These are phyloP conservation scores for Pyrochroa serraticornis DNA, from an alignment of 2,888 invertebrate genomes.

Conservation along the genomic window DNA sequence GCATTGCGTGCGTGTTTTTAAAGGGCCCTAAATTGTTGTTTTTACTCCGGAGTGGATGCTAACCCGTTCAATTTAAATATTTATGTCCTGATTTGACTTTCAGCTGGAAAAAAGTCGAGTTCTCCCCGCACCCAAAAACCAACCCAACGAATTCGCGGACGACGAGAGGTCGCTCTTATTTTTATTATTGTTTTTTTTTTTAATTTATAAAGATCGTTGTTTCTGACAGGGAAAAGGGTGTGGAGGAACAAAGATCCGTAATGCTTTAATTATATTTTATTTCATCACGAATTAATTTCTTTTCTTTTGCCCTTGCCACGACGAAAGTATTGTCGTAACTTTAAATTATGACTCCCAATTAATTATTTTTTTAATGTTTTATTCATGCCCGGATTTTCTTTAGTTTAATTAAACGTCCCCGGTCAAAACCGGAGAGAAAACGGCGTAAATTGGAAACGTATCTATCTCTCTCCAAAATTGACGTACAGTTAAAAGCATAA, in stretches of 20 bases:
- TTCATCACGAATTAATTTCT: slow-evolving; percentile 46
- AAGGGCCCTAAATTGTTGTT: slow-evolving; percentile 30
- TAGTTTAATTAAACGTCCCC: slow-evolving; percentile 21
- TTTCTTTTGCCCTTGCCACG: slow-evolving; percentile 31
- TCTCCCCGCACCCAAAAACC: not conserved
- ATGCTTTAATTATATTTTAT: slow-evolving; percentile 48
- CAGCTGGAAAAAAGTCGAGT: slow-evolving; percentile 15
- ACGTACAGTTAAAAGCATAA: too few species aligned
- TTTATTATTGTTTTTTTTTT: slow-evolving; percentile 7
- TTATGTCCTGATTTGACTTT: slow-evolving; percentile 24
- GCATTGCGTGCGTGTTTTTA: slow-evolving; percentile 22
- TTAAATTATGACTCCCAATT: slow-evolving; percentile 15
- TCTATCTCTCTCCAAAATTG: too few species aligned
- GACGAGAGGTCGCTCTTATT: too few species aligned
- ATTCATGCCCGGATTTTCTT: slow-evolving; percentile 7
- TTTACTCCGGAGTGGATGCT: slow-evolving; percentile 24
- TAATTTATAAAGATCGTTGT: slow-evolving; percentile 24
- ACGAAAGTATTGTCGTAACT: slow-evolving; percentile 15
- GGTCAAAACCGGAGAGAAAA: not conserved
- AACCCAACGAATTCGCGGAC: slow-evolving; percentile 1
- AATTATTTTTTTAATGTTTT: slow-evolving; percentile 22
- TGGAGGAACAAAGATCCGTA: slow-evolving; percentile 1
- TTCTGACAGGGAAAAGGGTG: slow-evolving; percentile 18
- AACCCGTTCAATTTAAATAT: slow-evolving; percentile 27
- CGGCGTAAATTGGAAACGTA: too few species aligned